Evolutionary conservation across 2,797 vertebrate species (phyloP), one percentile per base, ranked within the genome.

Genomic region (Enoplosus armatus): DNA sequence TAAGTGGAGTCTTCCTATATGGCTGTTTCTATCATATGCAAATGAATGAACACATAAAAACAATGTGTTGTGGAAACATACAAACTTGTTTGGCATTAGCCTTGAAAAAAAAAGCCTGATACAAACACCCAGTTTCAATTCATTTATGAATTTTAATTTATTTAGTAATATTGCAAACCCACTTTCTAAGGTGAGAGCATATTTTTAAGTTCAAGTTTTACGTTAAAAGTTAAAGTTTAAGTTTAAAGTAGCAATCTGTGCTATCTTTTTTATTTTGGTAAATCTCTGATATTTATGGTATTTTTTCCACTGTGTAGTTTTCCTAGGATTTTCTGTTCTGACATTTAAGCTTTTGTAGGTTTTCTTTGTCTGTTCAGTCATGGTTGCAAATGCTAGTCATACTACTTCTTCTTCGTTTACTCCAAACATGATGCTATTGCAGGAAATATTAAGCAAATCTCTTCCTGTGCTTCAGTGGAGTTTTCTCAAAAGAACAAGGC

Each of bases 371-470:
- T 27, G 27, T 54, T 43, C 27, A 63, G 15, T 24, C 31, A 35
- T 15, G 5, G n/a, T 41, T 54, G 24, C 33, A 20, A 1, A 16
- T 29, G 33, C 43, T 43, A 29, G 35, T 48, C 41, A 26, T 31
- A 20, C 7, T 48, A n/a, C 14, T 53, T 27, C 31, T 58, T 73
- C 50, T n/a, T n/a, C 27, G 12, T 39, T 58, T 15, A 62, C 50
- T 60, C 33, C 43, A 59, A 66, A 54, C 61, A 47, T 0, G 41
- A 16, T 9, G 14, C 50, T 64, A 11, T 69, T 59, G 15, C 45
- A 65, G 37, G 60, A 75, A 63, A 75, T 65, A 58, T 39, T 64
- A 73, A 64, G 64, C 60, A 45, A 22, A 65, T 70, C 10, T 59
- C 56, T 61, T 66, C n/a, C 45, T 41, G 24, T 56, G 22, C 26